Evolutionary conservation across 2,888 invertebrate species (phyloP).

Genomic region (Heteromyza rotundicornis): DNA sequence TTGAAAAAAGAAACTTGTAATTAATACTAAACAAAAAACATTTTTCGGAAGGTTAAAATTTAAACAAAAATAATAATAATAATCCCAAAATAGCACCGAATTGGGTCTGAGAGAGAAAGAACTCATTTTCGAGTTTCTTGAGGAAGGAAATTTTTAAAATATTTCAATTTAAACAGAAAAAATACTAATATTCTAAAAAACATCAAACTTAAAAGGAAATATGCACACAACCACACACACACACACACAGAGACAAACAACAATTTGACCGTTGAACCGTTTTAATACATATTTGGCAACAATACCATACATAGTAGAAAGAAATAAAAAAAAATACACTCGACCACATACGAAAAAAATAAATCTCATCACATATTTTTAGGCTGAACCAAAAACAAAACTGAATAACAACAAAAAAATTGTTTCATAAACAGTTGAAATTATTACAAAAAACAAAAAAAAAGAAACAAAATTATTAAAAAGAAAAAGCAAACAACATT

Average conservation of each 20-base stretch:
- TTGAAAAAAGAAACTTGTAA: background rate
- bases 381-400: conserved; percentile 8
- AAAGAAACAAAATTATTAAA: conserved; percentile 29
- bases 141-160: conserved; percentile 6
- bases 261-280: background rate
- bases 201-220: background rate
- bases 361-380: conserved; percentile 14
- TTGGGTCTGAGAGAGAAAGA: too few relatives aligned
- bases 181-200: conserved; percentile 9
- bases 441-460: conserved; percentile 22
- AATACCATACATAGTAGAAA: conserved; percentile 13
- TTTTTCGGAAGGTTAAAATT: conserved; percentile 54
- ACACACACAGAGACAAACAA: background rate
- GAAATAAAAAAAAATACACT: background rate
- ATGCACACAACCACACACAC: background rate
- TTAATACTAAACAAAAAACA: background rate
- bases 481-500: conserved; percentile 29
- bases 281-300: conserved; percentile 9
- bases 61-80: conserved; percentile 11
- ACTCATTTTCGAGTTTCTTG: too few relatives aligned
- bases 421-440: background rate
- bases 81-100: background rate
- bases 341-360: too few relatives aligned
- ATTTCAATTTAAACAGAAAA: conserved; percentile 36
- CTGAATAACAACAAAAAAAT: conserved; percentile 34